A percentile compares a stretch with the other conserved stretches of the same genome.
Evolutionary conservation across 2,888 invertebrate genomes (phyloP).

Genomic region (Orthosia cruda): DNA sequence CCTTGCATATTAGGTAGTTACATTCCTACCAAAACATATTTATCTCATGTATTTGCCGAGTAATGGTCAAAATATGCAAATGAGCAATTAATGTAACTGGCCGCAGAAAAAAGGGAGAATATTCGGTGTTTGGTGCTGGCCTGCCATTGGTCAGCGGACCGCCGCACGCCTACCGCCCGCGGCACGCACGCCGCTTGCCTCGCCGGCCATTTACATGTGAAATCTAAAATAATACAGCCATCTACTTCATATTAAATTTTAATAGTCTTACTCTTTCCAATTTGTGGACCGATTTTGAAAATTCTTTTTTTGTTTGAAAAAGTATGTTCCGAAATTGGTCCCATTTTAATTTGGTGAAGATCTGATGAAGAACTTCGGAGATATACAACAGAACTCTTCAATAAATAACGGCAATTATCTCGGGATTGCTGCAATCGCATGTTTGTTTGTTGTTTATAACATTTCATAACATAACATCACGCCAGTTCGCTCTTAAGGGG

Average conservation of each 20-base stretch:
- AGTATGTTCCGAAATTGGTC: no score
- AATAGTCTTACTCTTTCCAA: conserved; percentile 57
- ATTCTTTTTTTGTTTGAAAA: no score
- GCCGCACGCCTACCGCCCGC: conserved; percentile 87
- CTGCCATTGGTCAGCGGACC: conserved; percentile 80
- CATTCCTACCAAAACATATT: conserved; percentile 47
- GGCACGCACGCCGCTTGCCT: conserved; percentile 81
- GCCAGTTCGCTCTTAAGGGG: no score
- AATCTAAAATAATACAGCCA: conserved; percentile 81
- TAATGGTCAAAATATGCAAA: conserved; percentile 87
- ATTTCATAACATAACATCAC: no score
- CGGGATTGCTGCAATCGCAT: no score
- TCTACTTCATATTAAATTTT: conserved; percentile 58
- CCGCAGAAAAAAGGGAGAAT: conserved; percentile 80
- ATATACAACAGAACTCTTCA: no score
- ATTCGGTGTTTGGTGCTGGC: conserved; percentile 75
- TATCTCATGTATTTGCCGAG: conserved; percentile 69
- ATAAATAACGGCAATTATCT: no score
- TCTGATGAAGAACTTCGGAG: no score
- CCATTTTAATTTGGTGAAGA: no score
- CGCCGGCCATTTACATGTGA: conserved; percentile 81
- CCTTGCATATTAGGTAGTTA: conserved; percentile 22
- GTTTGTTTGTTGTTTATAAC: no score
- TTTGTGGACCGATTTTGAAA: no score
- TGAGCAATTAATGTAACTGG: conserved; percentile 81